A percentile compares a stretch with the other conserved stretches of the same genome.
Conservation (phyloP, 2,797 vertebrate genomes). For the Hypotaenidia philippensis region DNA sequence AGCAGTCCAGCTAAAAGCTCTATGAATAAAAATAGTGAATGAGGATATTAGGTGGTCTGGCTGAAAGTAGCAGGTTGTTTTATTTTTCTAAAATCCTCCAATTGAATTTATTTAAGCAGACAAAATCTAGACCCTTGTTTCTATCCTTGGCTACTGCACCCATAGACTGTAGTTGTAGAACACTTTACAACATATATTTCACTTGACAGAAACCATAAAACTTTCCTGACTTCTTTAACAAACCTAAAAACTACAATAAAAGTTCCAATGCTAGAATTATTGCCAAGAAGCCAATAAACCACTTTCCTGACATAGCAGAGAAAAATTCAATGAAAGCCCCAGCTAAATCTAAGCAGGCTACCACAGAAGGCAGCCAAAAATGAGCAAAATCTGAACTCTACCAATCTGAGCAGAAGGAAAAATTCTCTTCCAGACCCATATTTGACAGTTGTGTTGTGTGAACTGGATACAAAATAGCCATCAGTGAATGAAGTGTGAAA, state of each 20-base stretch:
- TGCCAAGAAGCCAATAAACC: background rate
- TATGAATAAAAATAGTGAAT: background rate
- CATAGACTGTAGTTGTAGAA: background rate
- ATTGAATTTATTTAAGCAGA: background rate
- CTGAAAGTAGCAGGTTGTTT: background rate
- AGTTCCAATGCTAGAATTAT: background rate
- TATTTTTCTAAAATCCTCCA: background rate
- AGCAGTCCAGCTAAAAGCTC: background rate
- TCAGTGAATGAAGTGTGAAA: background rate
- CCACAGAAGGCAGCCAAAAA: background rate
- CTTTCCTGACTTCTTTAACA: background rate
- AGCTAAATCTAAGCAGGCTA: background rate
- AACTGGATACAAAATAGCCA: background rate
- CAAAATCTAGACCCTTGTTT: background rate
- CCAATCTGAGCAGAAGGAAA: background rate
- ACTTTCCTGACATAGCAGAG: background rate
- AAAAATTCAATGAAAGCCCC: background rate
- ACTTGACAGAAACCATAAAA: slow-evolving; percentile 40
- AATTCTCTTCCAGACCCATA: background rate
- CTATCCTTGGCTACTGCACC: background rate
- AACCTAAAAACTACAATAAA: slow-evolving; percentile 21
- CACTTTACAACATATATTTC: background rate
- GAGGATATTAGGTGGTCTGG: background rate
- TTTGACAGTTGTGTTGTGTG: background rate
- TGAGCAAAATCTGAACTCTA: background rate